Evolutionary conservation across 2,797 vertebrate species (phyloP).

Genomic region (Coregonus ussuriensis): DNA sequence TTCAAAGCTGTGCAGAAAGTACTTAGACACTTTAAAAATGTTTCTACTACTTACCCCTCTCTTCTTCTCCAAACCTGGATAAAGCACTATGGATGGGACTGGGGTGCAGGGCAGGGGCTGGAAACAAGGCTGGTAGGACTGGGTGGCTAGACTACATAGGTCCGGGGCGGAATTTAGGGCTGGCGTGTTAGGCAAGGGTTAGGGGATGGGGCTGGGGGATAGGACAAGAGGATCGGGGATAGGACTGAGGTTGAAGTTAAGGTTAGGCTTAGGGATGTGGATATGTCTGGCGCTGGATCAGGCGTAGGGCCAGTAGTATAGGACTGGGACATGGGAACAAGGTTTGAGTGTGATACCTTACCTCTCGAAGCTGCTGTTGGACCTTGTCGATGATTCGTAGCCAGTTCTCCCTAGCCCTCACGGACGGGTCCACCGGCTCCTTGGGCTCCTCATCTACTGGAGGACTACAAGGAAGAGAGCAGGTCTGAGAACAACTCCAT

Average conservation of each 20-base stretch:
- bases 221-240: not conserved
- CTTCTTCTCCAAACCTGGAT: conserved; percentile 4
- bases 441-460: conserved; percentile 79
- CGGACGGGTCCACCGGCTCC: conserved; percentile 81
- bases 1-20: conserved; percentile 55
- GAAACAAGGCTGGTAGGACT: not conserved
- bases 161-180: not conserved
- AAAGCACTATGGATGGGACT: not conserved
- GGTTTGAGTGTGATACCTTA: conserved; percentile 58
- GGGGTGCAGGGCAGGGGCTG: not conserved
- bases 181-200: not conserved
- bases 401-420: conserved; percentile 95
- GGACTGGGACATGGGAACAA: conserved; percentile 12
- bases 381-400: conserved; percentile 94
- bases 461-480: conserved; percentile 61
- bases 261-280: not conserved
- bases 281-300: not conserved
- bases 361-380: conserved; percentile 93
- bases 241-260: not conserved
- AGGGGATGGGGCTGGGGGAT: not conserved
- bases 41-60: conserved; percentile 14
- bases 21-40: conserved; percentile 50
- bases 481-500: not conserved
- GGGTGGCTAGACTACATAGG: not conserved
- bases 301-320: not conserved